Evolutionary conservation across 2,888 invertebrate species (phyloP), one percentile per base, ranked within the genome.

Genomic region (Sphecodes monilicornis): DNA sequence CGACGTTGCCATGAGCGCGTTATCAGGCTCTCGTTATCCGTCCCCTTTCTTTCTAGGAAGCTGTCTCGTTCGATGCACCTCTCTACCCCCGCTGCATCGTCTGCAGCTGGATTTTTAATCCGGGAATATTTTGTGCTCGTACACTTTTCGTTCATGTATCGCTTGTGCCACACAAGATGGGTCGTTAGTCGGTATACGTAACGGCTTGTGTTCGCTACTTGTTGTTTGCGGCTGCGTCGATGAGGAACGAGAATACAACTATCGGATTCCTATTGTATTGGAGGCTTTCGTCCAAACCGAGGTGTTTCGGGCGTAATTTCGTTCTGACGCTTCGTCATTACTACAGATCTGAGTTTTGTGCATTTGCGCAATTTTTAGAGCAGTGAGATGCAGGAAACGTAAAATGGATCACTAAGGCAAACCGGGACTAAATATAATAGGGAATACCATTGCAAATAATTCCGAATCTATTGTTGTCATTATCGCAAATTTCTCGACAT

Each of bases 1-100:
- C 16, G 66, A 36, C 43, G 73, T 36, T 39, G 82, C 74, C 75
- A 75, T 73, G 69, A 84, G 73, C 76, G 70, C 26, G 74, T 73
- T 78, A 78, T 76, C 83, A 83, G 60, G 29, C 78, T 76, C 39
- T 71, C 70, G 72, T 76, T 66, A 43, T 64, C 64, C 68, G 69
- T 26, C 76, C 71, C 60, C 22, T 54, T 73, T 71, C 50, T 66
- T 79, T 43, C 73, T 46, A 60, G 41, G 66, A 64, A 46, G 76
- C 77, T 73, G 72, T 74, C 64, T 60, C 73, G 81, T 72, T 60
- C 60, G 60, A 29, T 29, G 60, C 60, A 60, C 29, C 60, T 60
- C 29, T 18, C 60, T 8, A 8, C 6, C 60, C 60, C 29, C 60
- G 16, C 16, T 29, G 6, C 60, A 8, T 18, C 29, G 8, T 60